These are phyloP conservation scores for Hippopotamyrus pictus DNA, from an alignment of 2,797 vertebrate species.

Conservation along the genomic window DNA sequence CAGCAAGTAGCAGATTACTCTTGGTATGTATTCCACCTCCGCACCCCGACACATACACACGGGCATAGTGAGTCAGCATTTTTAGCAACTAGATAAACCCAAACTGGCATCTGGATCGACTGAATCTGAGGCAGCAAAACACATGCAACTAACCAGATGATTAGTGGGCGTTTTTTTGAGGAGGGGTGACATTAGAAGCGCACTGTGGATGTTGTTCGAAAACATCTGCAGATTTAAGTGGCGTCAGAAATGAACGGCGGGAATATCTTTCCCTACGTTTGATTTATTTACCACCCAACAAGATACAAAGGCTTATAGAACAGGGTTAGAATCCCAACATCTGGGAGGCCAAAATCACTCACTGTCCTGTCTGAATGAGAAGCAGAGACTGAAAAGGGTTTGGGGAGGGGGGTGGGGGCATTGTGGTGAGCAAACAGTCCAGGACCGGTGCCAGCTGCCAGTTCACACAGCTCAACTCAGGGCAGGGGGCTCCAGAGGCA, in stretches of 20 bases:
- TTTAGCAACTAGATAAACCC: background rate
- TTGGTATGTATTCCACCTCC: background rate
- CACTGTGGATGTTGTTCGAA: background rate
- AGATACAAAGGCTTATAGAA: background rate
- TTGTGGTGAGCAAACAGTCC: background rate
- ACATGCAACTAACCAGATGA: background rate
- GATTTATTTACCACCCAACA: background rate
- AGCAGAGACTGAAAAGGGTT: background rate
- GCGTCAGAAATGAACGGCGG: background rate
- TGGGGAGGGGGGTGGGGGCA: background rate
- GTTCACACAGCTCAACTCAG: background rate
- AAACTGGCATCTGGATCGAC: background rate
- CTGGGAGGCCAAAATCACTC: background rate
- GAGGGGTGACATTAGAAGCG: background rate
- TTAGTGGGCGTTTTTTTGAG: background rate
- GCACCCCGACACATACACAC: background rate
- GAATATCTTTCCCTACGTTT: background rate
- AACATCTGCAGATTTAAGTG: background rate
- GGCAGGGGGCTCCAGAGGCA: background rate
- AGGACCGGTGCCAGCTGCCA: background rate
- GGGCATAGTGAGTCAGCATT: background rate
- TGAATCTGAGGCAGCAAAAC: background rate
- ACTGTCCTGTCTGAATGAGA: background rate
- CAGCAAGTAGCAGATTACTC: background rate
- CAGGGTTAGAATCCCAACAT: background rate